Conservation (phyloP, 1,140 invertebrate genomes). For the Drosophila tsacasi region DNA sequence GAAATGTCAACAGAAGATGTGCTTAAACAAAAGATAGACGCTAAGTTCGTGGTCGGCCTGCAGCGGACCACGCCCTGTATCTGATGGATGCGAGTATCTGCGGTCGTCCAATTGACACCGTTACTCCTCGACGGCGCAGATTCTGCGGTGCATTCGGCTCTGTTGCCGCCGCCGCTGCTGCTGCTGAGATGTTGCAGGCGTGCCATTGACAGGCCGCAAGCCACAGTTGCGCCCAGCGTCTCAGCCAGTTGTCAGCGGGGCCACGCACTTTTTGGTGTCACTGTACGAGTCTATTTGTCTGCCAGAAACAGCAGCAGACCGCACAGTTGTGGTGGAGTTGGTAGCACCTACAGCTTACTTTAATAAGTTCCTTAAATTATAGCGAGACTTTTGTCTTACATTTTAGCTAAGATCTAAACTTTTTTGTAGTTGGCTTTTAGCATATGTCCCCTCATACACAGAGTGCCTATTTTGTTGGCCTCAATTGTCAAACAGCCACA, state of each 20-base stretch:
- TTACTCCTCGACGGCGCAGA: constrained; percentile 42
- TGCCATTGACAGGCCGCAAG: constrained; percentile 51
- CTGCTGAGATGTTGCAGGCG: constrained; percentile 34
- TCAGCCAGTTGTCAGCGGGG: constrained; percentile 54
- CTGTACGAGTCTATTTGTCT: constrained; percentile 75
- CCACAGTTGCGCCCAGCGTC: constrained; percentile 51
- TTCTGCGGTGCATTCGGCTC: constrained; percentile 50
- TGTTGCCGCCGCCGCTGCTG: constrained; percentile 25
- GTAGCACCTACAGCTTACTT: not conserved
- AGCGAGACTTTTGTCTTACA: not conserved
- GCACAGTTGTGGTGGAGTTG: not conserved
- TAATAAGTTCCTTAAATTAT: not conserved
- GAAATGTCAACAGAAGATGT: constrained; percentile 72
- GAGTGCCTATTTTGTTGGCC: not conserved
- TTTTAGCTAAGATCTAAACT: not conserved
- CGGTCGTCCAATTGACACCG: constrained; percentile 60
- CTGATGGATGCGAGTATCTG: constrained; percentile 64
- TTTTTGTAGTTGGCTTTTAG: not conserved
- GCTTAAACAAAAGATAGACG: constrained; percentile 73
- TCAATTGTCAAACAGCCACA: constrained; percentile 9
- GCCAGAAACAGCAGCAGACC: constrained; percentile 35
- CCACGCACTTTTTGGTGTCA: constrained; percentile 81
- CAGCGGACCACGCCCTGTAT: constrained; percentile 59
- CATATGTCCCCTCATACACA: fast-evolving
- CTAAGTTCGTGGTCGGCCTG: constrained; percentile 41